Evolutionary conservation across 1,140 invertebrate genomes (phyloP).

Genomic region (Scaptomyza hsui): DNA sequence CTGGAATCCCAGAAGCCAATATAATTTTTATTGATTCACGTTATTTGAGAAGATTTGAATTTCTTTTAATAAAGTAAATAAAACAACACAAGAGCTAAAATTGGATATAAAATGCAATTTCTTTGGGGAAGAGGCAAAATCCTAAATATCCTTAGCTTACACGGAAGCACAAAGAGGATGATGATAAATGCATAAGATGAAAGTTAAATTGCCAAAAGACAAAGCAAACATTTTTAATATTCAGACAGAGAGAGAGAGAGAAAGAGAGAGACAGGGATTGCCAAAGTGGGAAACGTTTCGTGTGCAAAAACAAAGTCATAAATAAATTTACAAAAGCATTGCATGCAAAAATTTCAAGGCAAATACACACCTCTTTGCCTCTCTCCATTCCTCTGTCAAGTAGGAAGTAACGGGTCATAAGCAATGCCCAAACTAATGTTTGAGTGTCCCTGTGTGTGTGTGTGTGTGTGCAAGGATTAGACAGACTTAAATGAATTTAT

Average conservation of each 20-base stretch:
- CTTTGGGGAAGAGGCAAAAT: not conserved
- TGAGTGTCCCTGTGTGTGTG: slow-evolving; percentile 24
- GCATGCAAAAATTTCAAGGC: slow-evolving; percentile 58
- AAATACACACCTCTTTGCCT: slow-evolving; percentile 19
- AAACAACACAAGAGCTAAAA: not conserved
- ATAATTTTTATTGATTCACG: slow-evolving; percentile 6
- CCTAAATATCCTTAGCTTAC: not conserved
- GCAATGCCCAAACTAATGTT: slow-evolving; percentile 53
- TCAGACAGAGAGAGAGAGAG: slow-evolving; percentile 2
- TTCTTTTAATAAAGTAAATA: not conserved
- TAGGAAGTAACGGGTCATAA: slow-evolving; percentile 5
- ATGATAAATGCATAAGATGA: slow-evolving; percentile 37
- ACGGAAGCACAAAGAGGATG: not conserved
- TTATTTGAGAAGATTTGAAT: not conserved
- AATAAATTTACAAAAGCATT: slow-evolving; percentile 73
- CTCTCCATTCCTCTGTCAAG: slow-evolving; percentile 6
- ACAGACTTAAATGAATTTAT: slow-evolving; percentile 69
- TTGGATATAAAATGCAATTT: not conserved
- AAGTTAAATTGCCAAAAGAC: slow-evolving; percentile 40
- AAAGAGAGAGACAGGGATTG: not conserved
- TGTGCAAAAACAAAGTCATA: slow-evolving; percentile 54
- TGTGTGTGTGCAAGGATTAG: slow-evolving; percentile 49
- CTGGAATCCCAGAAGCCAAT: not conserved
- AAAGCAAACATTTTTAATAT: slow-evolving; percentile 49
- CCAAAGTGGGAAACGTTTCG: slow-evolving; percentile 23